Evolutionary conservation across 2,797 vertebrate genomes (phyloP), one percentile per base, ranked within the genome.

Genomic region (Steatocranus sp.): DNA sequence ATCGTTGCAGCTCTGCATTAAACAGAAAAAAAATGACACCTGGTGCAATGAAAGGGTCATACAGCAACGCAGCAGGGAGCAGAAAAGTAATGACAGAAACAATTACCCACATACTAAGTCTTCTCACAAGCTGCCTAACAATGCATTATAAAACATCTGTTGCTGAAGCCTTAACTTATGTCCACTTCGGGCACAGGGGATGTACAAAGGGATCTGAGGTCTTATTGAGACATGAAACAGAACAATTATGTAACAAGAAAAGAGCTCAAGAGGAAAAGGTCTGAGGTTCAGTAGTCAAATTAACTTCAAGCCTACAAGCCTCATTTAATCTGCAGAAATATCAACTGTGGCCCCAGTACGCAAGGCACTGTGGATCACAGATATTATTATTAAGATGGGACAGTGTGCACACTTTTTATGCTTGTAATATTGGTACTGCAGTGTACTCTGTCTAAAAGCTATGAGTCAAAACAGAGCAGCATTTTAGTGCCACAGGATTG

Each of bases 361-460:
- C 53, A 6, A 17, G 53, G 53, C 53, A 30, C 53, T 10, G 53
- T 54, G 0, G 43, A 81, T 80, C 17, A 81, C 54, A 78, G 25
- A 46, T 48, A 77, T 10, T 30, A n/a, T 81, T 77, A 82, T 81
- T 73, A 43, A 5, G 23, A 79, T 3, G 36, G 58, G 38, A 68
- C 56, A n/a, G 25, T 18, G 41, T 51, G 78, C 11, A 14, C 20
- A 25, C 2, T 58, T 73, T 79, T 80, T 27, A 78, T 70, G 43
- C 77, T 73, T 46, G 43, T 38, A 17, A 61, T 36, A 77, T 18
- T 38, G 46, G 8, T 79, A 30, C n/a, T 41, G 36, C 56, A 43
- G 8, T 30, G n/a, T 46, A 10, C 8, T 12, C 25, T 48, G 34
- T 18, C 61, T 48, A 61, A 50, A 43, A 56, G 25, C 41, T n/a